phyloP scores from a whole-genome alignment of 2,113 vertebrate species.

The Pomatorhinus ruficollis region DNA sequence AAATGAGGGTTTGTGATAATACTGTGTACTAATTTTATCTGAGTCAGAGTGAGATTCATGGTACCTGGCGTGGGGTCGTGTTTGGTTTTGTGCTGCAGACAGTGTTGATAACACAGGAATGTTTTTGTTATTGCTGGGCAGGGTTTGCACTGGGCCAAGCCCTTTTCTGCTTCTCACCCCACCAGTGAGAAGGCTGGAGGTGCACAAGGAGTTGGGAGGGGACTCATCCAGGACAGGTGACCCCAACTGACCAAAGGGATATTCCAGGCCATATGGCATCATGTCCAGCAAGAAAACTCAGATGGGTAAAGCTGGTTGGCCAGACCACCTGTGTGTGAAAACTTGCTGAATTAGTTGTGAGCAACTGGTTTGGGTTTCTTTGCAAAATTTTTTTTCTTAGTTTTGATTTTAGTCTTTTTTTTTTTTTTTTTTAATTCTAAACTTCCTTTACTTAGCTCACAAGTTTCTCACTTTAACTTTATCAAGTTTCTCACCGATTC shows the following conservation, averaged over 20 bases:
- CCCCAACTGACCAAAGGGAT: no score
- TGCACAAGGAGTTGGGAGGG: neutral
- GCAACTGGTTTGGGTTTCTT: neutral
- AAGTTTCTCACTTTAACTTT: neutral
- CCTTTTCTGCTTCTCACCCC: neutral
- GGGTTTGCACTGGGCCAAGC: neutral
- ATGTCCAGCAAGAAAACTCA: neutral
- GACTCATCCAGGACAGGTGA: accelerated
- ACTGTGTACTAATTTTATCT: neutral
- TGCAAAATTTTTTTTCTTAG: neutral
- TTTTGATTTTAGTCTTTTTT: neutral
- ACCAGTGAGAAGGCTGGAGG: neutral
- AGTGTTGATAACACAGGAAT: neutral
- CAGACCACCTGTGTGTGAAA: accelerated
- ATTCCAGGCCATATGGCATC: neutral
- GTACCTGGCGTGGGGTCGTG: neutral
- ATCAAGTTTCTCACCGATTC: neutral
- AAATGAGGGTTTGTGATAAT: neutral
- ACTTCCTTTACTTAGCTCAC: neutral
- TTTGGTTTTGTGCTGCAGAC: neutral
- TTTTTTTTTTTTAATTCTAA: neutral
- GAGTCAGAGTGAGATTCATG: neutral
- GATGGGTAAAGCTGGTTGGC: neutral
- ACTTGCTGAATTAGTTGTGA: accelerated
- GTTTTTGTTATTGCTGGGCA: neutral